Evolutionary conservation across 2,888 invertebrate genomes (phyloP), one percentile per base, ranked within the genome.

Genomic region (Oscheius sp.): DNA sequence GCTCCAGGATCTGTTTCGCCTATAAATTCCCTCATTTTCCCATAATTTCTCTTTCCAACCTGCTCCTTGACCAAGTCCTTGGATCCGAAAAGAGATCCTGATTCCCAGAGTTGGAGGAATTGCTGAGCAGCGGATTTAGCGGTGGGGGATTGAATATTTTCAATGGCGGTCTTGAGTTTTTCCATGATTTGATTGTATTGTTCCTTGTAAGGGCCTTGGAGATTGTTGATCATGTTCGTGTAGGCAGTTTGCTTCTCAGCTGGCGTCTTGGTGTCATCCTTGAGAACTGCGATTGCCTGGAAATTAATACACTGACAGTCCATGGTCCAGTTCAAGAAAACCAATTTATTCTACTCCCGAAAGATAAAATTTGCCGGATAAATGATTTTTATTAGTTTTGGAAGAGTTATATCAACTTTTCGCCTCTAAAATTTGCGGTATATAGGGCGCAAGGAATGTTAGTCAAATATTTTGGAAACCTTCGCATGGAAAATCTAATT

Each of bases 121-220:
- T 69, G 23, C 58, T 70, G 41, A 18, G 75, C 74, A 21, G 75
- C 78, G 1, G 77, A 72, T 63, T 76, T 75, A 2, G 76, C 76
- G 0, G 49, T 49, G 9, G 29, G 25, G 16, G 66, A 27, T 7
- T 25, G 29, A 18, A 66, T 16, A 16, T 49, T 52, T 13, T 49
- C 29, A 12, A 66, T 52, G 27, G 21, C 53, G 23, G n/a, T 56
- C 56, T 69, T 69, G 13, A 69, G 21, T 9, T 43, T 29, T 13
- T 18, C 41, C 3, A 69, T 43, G 18, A 69, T 29, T 2, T 16
- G 16, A n/a, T 69, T 18, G 45, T 45, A 69, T 16, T 69, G 53
- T 12, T 27, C 56, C 41, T 69, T 53, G 69, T 69, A 69, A 41
- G 53, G 55, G 9, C 69, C 69, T 25, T 69, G 35, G 21, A 69